These are phyloP conservation scores for Blastobasis adustella DNA, from an alignment of 2,888 invertebrate species.

Conservation along the genomic window DNA sequence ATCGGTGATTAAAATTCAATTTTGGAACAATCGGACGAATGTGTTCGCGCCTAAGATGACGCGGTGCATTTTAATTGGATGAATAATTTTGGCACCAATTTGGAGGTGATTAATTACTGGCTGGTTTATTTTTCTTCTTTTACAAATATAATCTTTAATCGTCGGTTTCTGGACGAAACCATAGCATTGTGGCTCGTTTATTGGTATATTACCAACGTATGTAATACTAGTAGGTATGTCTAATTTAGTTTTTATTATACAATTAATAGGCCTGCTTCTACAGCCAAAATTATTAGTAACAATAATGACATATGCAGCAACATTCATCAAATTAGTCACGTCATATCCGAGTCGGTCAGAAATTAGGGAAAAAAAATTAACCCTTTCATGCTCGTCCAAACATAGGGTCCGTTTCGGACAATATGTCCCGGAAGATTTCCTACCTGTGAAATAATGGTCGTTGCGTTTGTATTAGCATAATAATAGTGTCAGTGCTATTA, in stretches of 20 bases:
- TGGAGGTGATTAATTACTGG: constrained; percentile 11
- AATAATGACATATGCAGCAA: constrained; percentile 38
- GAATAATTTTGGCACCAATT: constrained; percentile 43
- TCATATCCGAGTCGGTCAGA: constrained; percentile 37
- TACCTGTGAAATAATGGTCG: constrained; percentile 68
- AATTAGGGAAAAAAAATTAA: constrained; percentile 38
- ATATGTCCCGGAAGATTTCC: constrained; percentile 47
- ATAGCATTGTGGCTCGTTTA: background rate
- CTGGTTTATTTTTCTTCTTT: constrained; percentile 9
- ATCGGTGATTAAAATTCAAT: constrained; percentile 75
- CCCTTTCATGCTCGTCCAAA: constrained; percentile 43
- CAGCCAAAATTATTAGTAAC: background rate
- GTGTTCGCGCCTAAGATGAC: constrained; percentile 49
- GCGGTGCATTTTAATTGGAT: constrained; percentile 71
- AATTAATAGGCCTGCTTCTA: background rate
- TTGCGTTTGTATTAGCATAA: constrained; percentile 60
- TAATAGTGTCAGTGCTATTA: constrained; percentile 61
- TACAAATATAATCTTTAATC: background rate
- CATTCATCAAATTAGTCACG: constrained; percentile 67
- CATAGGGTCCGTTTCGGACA: constrained; percentile 40
- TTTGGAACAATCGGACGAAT: constrained; percentile 66
- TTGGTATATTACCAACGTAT: background rate
- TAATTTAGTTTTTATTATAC: background rate
- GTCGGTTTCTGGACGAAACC: background rate
- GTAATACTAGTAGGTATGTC: background rate